Evolutionary conservation across 2,797 vertebrate genomes (phyloP), one percentile per base, ranked within the genome.

Genomic region (Xenops minutus): DNA sequence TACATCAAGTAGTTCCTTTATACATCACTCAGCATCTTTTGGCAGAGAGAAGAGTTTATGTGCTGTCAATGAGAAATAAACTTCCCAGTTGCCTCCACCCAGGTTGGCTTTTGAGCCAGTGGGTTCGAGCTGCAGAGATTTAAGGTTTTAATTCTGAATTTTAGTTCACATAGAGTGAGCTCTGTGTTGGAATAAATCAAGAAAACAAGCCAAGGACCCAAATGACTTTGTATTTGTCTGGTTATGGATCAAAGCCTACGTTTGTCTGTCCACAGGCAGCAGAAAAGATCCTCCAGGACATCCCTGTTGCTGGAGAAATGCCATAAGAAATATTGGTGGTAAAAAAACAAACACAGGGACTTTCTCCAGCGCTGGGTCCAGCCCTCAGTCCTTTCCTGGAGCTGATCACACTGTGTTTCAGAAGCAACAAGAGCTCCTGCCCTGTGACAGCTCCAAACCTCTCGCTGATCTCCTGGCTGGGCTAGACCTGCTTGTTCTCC

Each of bases 391-490:
- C 58, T 37, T 15, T 32, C 41, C 23, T 2, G 11, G 75, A 48
- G 46, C 39, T 10, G 55, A 21, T 49, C 17, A 26, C 41, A 29
- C 43, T 2, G 8, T 21, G 37, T 62, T 80, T 4, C 48, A 73
- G 75, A 43, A 68, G 64, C 7, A 52, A 36, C 5, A 43, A 43
- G 16, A 61, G 17, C 66, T 88, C 76, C 49, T 12, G 12, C 48
- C 51, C 72, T 29, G 44, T 8, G 80, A 62, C 76, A 61, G 4
- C 56, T 11, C 59, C 74, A 43, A 32, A 68, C 14, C 46, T 54
- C 44, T 27, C 36, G 0, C 32, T 30, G 67, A 44, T 8, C 81
- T 67, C 17, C 0, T 0, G 15, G 32, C 79, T 59, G 2, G 22
- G 17, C 26, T 5, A 51, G 43, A 68, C 23, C 71, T 6, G 29